Base-by-base conservation (phyloP, 2,888 invertebrate genomes). In the Dione juno region DNA sequence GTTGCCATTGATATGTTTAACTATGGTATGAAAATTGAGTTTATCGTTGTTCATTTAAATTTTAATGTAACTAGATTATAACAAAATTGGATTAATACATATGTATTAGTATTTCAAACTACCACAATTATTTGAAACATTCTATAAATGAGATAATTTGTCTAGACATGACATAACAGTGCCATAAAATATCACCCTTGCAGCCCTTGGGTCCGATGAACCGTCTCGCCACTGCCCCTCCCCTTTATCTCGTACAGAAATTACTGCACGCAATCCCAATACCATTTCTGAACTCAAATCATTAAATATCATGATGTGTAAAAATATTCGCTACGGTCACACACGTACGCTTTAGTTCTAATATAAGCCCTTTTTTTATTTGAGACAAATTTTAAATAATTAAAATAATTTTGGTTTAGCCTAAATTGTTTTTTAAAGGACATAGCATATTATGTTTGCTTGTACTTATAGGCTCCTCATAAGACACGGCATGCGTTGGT, bases 171-270 rank as follows among this genome's bases (percentile, higher is more conserved):
- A 79, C 81, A 84, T 85, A 86, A 87, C 83, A 82, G 78, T 76
- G 74, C 72, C 75, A 75, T 77, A 76, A 78, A 79, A 78, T 77
- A 77, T 79, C 79, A 80, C 81, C 81, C 79, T 77, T 75, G 75
- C 77, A 78, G 76, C 75, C 75, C 78, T 78, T 77, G 79, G 82
- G 89, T 87, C 89, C 89, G 86, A 88, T 88, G 90, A 90, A 88
- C 89, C 80, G 88, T 87, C 89, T 85, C 84, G 87, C 76, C 83
- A 72, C 69, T 71, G 70, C 70, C 72, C 76, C 77, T 76, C 77
- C 77, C 77, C 78, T 79, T 52, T 64, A 52, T 64, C 64, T 64
- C 64, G 19, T 52, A 64, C 11, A 35, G 61, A 65, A 59, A 63
- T 72, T 66, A 58, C 66, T 45, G 59, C 70, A 72, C 67, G 67